Conservation (phyloP, 1,140 invertebrate species). For the Myzus persicae region DNA sequence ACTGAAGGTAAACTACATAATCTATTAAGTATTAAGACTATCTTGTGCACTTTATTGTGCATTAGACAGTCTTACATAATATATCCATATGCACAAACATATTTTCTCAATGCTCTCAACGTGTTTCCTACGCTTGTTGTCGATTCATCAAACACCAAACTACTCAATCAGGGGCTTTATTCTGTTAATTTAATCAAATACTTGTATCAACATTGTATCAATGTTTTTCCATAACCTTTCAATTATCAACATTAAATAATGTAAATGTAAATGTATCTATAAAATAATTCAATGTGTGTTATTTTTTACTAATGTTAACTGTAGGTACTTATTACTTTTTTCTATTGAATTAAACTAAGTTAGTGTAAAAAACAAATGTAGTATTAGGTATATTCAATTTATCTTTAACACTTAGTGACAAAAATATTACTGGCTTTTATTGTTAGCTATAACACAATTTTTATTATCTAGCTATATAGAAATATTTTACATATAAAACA, state of each 20-base stretch:
- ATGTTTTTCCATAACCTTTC: background rate
- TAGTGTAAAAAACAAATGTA: no score
- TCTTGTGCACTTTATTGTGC: background rate
- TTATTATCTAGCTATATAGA: background rate
- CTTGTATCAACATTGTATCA: background rate
- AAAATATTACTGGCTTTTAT: background rate
- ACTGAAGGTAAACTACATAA: conserved; percentile 75
- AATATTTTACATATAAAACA: no score
- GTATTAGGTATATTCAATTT: background rate
- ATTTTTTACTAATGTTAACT: background rate
- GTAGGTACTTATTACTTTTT: background rate
- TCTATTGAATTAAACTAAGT: background rate
- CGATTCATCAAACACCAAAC: background rate
- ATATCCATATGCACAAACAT: background rate
- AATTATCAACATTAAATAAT: no score
- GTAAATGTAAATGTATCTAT: background rate
- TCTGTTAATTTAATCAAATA: background rate
- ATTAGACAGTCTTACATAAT: background rate
- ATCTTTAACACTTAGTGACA: background rate
- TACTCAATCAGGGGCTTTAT: background rate
- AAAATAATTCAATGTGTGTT: background rate
- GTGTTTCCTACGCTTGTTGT: background rate
- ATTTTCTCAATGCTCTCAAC: no score
- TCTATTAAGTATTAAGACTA: background rate
- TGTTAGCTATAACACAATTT: background rate